Conservation (phyloP, 2,113 vertebrate species). For the Sprattus sprattus region DNA sequence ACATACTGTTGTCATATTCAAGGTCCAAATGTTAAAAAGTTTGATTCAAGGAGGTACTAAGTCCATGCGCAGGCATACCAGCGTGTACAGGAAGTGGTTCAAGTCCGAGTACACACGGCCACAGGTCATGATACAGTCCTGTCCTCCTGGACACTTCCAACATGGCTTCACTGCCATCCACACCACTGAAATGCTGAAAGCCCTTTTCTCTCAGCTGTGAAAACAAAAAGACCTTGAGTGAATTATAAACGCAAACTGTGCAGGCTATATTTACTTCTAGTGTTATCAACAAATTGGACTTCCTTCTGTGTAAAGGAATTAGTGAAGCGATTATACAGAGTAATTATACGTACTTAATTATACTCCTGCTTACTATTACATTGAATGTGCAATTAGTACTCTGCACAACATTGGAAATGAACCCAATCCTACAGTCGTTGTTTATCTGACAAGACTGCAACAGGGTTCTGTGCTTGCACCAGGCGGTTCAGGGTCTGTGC, state of each 20-base stretch:
- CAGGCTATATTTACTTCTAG: too few species aligned
- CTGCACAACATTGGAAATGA: too few species aligned
- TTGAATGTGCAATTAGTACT: too few species aligned
- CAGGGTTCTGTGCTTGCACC: too few species aligned
- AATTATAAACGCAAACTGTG: not conserved
- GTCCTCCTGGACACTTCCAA: conserved; percentile 69
- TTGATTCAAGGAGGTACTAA: not conserved
- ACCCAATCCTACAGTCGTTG: too few species aligned
- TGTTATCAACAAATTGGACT: not conserved
- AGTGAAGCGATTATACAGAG: not conserved
- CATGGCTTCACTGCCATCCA: conserved; percentile 84
- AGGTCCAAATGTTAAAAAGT: not conserved
- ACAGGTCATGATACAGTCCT: conserved; percentile 75
- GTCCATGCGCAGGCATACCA: conserved; percentile 60
- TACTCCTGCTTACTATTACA: too few species aligned
- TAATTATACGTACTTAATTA: not conserved
- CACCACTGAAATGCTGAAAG: conserved; percentile 78
- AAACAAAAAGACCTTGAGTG: conserved; percentile 25
- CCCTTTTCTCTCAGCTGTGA: conserved; percentile 78
- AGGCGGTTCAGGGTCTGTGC: too few species aligned
- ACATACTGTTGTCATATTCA: too few species aligned
- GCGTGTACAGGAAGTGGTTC: conserved; percentile 70
- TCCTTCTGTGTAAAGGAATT: not conserved
- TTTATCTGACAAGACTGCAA: too few species aligned
- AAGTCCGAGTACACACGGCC: conserved; percentile 71